phyloP scores from a whole-genome alignment of 1,140 invertebrate genomes.

The Rhagoletis pomonella region DNA sequence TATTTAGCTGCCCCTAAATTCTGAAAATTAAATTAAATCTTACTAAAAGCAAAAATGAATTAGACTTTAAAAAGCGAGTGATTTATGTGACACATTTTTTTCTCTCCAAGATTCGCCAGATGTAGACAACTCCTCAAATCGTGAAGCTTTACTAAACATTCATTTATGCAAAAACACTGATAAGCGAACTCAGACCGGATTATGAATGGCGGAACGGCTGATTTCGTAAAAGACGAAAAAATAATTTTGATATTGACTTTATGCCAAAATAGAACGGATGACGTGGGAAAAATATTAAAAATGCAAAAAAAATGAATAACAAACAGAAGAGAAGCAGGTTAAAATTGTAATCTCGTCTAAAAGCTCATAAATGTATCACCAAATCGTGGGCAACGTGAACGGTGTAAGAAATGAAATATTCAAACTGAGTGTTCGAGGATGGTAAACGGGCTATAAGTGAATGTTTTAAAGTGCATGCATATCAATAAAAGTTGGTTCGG shows the following conservation, averaged over 20 bases:
- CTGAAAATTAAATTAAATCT: too few relatives aligned
- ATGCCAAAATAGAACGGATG: background rate
- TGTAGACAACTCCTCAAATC: background rate
- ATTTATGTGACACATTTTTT: background rate
- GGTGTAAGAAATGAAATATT: too few relatives aligned
- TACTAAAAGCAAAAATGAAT: background rate
- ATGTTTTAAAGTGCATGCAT: too few relatives aligned
- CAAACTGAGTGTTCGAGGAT: too few relatives aligned
- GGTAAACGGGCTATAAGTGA: too few relatives aligned
- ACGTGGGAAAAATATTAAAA: too few relatives aligned
- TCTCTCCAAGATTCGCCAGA: background rate
- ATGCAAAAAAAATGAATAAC: slow-evolving; percentile 27
- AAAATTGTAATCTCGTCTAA: background rate
- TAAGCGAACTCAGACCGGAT: slow-evolving; percentile 12
- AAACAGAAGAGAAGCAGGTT: background rate
- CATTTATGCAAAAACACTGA: slow-evolving; percentile 33
- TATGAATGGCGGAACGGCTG: background rate
- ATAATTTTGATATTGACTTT: background rate
- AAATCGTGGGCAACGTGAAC: background rate
- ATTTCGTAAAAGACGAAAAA: background rate
- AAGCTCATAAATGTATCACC: background rate
- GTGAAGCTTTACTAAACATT: background rate
- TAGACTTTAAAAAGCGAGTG: background rate
- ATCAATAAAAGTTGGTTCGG: too few relatives aligned
- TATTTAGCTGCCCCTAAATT: too few relatives aligned